These are phyloP conservation scores for Saccostrea glomerata DNA, from an alignment of 1,140 invertebrate species.

Conservation along the genomic window DNA sequence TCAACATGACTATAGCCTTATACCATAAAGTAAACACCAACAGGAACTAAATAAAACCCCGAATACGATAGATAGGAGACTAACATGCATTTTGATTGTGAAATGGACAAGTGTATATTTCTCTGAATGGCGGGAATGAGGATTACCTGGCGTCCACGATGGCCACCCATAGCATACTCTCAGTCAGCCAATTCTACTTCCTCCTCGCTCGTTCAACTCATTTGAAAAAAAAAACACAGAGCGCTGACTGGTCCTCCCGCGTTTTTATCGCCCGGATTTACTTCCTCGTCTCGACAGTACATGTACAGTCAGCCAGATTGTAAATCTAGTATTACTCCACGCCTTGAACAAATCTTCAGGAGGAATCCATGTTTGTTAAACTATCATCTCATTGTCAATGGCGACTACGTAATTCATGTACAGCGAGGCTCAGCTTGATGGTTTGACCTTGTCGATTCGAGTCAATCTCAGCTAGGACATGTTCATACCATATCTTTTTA, in stretches of 20 bases:
- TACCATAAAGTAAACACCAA: not conserved
- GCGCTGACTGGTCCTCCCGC: not conserved
- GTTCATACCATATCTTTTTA: constrained; percentile 14
- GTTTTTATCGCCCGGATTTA: not conserved
- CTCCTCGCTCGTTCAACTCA: not conserved
- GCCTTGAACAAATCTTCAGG: not conserved
- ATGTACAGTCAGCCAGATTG: not conserved
- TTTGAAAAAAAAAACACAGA: not conserved
- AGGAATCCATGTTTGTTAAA: constrained; percentile 9
- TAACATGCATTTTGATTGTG: not conserved
- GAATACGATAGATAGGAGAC: not conserved
- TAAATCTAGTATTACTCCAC: not conserved
- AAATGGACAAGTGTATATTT: constrained; percentile 1
- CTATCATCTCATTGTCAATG: not conserved
- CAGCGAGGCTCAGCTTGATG: not conserved
- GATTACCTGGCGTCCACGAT: constrained; percentile 24
- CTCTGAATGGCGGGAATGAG: constrained; percentile 5
- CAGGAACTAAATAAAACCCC: not conserved
- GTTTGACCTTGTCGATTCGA: not conserved
- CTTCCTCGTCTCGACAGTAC: not conserved
- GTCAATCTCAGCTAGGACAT: not conserved
- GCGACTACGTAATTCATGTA: not conserved
- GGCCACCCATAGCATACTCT: constrained; percentile 32
- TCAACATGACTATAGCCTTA: not conserved
- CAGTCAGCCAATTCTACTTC: not conserved